Conservation (phyloP, 92 coral and sea anemone species). For the Palythoa grandis region DNA sequence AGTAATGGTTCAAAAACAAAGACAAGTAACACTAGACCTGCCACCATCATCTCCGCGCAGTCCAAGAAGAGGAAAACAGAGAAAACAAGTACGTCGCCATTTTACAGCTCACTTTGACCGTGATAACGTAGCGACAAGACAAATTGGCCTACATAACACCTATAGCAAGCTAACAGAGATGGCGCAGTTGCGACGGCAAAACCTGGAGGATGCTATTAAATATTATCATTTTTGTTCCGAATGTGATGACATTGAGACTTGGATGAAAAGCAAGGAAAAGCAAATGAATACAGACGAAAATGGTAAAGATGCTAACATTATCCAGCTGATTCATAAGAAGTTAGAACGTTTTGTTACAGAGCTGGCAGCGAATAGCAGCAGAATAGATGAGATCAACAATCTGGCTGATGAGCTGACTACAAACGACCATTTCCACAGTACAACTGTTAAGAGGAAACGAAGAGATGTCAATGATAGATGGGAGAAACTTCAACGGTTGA, state of each 20-base stretch:
- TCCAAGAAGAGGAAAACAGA: slow-evolving; percentile 63
- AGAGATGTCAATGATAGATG: slow-evolving; percentile 81
- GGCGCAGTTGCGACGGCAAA: slow-evolving; percentile 81
- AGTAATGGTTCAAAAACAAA: slow-evolving; percentile 76
- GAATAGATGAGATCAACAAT: slow-evolving; percentile 73
- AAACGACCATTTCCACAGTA: slow-evolving; percentile 65
- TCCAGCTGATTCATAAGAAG: slow-evolving; percentile 75
- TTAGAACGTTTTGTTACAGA: slow-evolving; percentile 85
- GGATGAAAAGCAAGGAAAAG: slow-evolving; percentile 90
- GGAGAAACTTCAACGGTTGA: slow-evolving; percentile 79
- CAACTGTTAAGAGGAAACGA: slow-evolving; percentile 69
- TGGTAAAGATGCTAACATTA: slow-evolving; percentile 58
- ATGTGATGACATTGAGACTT: slow-evolving; percentile 86
- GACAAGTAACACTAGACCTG: slow-evolving; percentile 50
- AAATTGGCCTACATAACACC: slow-evolving; percentile 80
- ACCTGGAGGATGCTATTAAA: slow-evolving; percentile 83
- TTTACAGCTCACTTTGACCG: slow-evolving; percentile 99
- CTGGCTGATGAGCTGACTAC: slow-evolving; percentile 76
- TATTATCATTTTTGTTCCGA: slow-evolving; percentile 91
- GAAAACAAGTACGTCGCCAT: slow-evolving; percentile 87
- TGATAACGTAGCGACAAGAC: slow-evolving; percentile 95
- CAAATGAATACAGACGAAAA: slow-evolving; percentile 70
- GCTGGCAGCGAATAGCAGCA: slow-evolving; percentile 75
- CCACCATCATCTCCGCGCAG: slow-evolving; percentile 52
- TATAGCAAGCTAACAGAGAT: slow-evolving; percentile 85